These are phyloP conservation scores for Clamator glandarius DNA, from an alignment of 2,797 vertebrate species.

Conservation along the genomic window DNA sequence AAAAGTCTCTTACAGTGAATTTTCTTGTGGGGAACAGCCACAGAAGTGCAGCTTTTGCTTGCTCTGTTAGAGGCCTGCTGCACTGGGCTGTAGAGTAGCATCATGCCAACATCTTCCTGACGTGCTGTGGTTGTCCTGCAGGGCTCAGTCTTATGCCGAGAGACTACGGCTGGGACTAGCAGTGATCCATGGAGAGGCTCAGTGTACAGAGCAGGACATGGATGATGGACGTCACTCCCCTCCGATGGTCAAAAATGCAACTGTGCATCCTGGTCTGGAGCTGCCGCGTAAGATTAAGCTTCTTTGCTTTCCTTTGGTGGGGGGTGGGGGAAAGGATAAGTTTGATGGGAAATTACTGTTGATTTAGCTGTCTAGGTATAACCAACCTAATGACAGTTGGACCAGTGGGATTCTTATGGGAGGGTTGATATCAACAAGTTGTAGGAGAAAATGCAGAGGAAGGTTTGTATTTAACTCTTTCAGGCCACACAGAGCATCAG, in stretches of 20 bases:
- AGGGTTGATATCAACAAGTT: neutral
- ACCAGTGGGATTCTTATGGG: neutral
- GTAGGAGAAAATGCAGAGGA: neutral
- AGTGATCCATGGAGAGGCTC: slow-evolving; percentile 96
- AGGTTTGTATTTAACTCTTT: neutral
- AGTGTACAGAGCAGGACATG: slow-evolving; percentile 97
- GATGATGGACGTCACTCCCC: slow-evolving; percentile 96
- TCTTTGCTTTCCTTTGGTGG: neutral
- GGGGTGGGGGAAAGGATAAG: no score
- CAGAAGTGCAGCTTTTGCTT: neutral
- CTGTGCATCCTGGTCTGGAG: slow-evolving; percentile 92
- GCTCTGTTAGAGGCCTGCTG: neutral
- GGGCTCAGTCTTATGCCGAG: slow-evolving; percentile 96
- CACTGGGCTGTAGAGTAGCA: neutral
- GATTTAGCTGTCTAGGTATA: neutral
- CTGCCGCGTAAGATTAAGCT: slow-evolving; percentile 88
- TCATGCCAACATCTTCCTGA: neutral
- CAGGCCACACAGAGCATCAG: neutral
- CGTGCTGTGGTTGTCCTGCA: slow-evolving; percentile 41
- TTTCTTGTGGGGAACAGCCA: neutral
- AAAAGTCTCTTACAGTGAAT: neutral
- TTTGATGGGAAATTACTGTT: neutral
- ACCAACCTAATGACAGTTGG: neutral
- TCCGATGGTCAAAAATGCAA: slow-evolving; percentile 91
- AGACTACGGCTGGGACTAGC: slow-evolving; percentile 93